A percentile compares a stretch with the other conserved stretches of the same genome.
phyloP scores from a whole-genome alignment of 2,797 vertebrate genomes.

The Remorina albescens region DNA sequence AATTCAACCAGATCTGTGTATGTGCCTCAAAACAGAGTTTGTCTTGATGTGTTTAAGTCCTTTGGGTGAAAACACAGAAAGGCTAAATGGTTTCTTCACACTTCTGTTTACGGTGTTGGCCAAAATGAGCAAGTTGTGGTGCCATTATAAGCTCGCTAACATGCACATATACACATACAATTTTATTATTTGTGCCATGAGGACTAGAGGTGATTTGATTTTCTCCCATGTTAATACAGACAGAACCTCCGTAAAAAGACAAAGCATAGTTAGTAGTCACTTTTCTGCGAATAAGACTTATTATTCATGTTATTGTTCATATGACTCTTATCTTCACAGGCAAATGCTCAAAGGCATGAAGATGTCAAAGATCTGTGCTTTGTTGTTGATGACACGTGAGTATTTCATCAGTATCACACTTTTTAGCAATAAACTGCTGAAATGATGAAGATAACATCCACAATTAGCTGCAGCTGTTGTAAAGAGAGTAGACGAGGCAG shows the following conservation, averaged over 20 bases:
- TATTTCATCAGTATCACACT: too few species aligned
- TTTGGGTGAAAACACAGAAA: constrained; percentile 36
- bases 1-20: constrained; percentile 34
- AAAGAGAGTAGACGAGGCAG: neutral
- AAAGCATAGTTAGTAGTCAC: neutral
- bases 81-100: constrained; percentile 42
- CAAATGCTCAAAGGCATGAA: constrained; percentile 49
- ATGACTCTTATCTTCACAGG: constrained; percentile 49
- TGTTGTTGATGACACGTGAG: constrained; percentile 81
- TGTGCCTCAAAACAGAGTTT: neutral
- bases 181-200: constrained; percentile 28
- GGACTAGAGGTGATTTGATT: constrained; percentile 39
- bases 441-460: constrained; percentile 2
- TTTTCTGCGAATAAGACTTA: too few species aligned
- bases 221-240: constrained; percentile 4
- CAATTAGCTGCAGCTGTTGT: neutral
- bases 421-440: too few species aligned
- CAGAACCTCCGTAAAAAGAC: constrained; percentile 6
- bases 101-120: constrained; percentile 42
- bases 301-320: constrained; percentile 21
- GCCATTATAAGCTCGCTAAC: constrained; percentile 12
- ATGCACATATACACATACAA: constrained; percentile 7
- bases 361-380: constrained; percentile 80
- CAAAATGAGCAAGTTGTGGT: constrained; percentile 25
- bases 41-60: constrained; percentile 23